Evolutionary conservation across 2,797 vertebrate genomes (phyloP), one percentile per base, ranked within the genome.

Genomic region (Morus bassanus): DNA sequence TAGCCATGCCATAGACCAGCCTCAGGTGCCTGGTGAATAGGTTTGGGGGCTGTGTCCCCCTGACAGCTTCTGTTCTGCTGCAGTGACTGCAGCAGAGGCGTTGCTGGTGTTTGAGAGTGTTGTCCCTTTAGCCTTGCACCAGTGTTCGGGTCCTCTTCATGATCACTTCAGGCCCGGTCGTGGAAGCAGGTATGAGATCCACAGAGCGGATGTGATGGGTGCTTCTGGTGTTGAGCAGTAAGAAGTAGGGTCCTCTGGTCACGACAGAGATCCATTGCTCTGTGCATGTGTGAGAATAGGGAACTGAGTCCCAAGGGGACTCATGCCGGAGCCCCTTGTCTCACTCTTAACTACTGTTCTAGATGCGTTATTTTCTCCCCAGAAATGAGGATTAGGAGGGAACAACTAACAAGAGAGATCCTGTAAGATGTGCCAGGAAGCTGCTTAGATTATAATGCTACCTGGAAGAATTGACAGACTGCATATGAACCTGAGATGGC

Each of bases 91-190:
- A 2, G 39, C 39, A 63, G 61, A 57, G 37, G 18, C 0, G 0
- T 15, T 68, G 30, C 35, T 73, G 74, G 13, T 53, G 46, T 85
- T 85, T 48, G 74, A 89, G 50, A 27, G n/a, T 73, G 7, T 39
- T 83, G 63, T 48, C 9, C 53, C 39, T 4, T 76, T 22, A 74
- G 54, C 30, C 27, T 69, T 39, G 31, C 41, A 18, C 18, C 31
- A 6, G 2, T 6, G 7, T 64, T 67, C 56, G 33, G 16, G 9
- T 83, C 27, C 24, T 79, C n/a, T 50, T 74, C 6, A 1, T 31
- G 35, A 5, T 6, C 2, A 0, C 50, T 81, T 85, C 70, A 39
- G 59, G 51, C 17, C 11, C 0, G 0, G n/a, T 30, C 0, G 0
- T 41, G 35, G 61, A 60, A 82, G 43, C n/a, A 35, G 54, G 30